Conservation (phyloP, 2,888 invertebrate species). For the Tachina lurida region DNA sequence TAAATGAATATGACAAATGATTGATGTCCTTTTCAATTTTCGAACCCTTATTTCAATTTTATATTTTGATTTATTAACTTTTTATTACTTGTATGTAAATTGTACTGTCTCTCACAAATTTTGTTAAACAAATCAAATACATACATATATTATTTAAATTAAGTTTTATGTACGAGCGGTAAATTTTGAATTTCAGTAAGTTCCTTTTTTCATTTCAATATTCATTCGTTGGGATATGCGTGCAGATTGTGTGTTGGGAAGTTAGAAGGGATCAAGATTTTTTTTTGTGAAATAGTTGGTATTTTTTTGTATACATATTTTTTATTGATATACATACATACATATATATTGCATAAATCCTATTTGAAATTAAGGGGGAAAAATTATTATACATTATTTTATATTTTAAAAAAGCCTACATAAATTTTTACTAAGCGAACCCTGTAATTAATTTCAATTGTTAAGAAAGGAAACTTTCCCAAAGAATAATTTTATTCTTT, state of each 20-base stretch:
- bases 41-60: constrained; percentile 11
- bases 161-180: not conserved
- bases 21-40: constrained; percentile 27
- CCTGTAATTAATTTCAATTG: constrained; percentile 76
- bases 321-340: constrained; percentile 16
- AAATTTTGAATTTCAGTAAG: constrained; percentile 47
- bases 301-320: not conserved
- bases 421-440: constrained; percentile 79
- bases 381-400: constrained; percentile 11
- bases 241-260: constrained; percentile 68
- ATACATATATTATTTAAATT: constrained; percentile 40
- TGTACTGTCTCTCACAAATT: constrained; percentile 44
- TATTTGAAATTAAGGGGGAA: constrained; percentile 6
- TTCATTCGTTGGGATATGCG: constrained; percentile 80
- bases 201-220: constrained; percentile 38
- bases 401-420: constrained; percentile 62
- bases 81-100: constrained; percentile 40
- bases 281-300: constrained; percentile 15
- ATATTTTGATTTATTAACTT: constrained; percentile 56
- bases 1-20: constrained; percentile 55
- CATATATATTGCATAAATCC: constrained; percentile 21
- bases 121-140: constrained; percentile 49
- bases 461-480: constrained; percentile 60
- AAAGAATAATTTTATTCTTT: not conserved
- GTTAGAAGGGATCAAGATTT: constrained; percentile 16